phyloP scores from a whole-genome alignment of 2,888 invertebrate genomes.

The Oscheius myriophilus region DNA sequence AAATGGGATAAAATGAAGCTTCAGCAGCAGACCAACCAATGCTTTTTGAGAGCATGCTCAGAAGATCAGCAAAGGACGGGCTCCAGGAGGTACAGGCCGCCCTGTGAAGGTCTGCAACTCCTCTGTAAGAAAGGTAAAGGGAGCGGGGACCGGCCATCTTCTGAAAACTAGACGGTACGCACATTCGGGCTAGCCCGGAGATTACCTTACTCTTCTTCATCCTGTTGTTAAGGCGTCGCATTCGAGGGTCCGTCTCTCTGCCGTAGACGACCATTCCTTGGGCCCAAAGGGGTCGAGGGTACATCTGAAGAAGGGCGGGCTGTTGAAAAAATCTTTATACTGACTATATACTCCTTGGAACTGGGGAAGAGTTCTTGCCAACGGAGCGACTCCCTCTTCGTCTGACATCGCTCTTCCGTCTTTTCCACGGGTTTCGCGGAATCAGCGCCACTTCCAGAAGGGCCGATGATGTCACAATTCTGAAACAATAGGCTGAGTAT shows the following conservation, averaged over 20 bases:
- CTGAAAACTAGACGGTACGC: neutral
- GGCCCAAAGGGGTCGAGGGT: constrained; percentile 26
- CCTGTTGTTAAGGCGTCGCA: constrained; percentile 3
- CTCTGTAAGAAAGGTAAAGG: constrained; percentile 5
- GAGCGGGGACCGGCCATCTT: constrained; percentile 9
- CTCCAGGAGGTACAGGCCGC: constrained; percentile 1
- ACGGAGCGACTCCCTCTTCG: neutral
- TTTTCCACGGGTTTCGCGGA: too few species aligned
- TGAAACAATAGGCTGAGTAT: too few species aligned
- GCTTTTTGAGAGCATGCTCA: constrained; percentile 13
- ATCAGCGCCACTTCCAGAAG: too few species aligned
- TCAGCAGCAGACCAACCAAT: constrained; percentile 6
- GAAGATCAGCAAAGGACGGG: neutral
- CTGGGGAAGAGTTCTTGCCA: constrained; percentile 21
- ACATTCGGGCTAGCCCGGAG: neutral
- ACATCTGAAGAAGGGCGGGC: constrained; percentile 10
- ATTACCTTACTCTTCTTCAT: neutral
- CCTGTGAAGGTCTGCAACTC: constrained; percentile 3
- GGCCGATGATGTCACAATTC: too few species aligned
- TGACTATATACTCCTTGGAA: neutral
- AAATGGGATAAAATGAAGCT: neutral
- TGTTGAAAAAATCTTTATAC: neutral
- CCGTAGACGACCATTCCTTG: constrained; percentile 1
- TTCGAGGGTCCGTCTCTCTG: neutral
- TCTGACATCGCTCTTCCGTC: neutral